phyloP scores from a whole-genome alignment of 2,113 vertebrate species.

The Dasyurus viverrinus region DNA sequence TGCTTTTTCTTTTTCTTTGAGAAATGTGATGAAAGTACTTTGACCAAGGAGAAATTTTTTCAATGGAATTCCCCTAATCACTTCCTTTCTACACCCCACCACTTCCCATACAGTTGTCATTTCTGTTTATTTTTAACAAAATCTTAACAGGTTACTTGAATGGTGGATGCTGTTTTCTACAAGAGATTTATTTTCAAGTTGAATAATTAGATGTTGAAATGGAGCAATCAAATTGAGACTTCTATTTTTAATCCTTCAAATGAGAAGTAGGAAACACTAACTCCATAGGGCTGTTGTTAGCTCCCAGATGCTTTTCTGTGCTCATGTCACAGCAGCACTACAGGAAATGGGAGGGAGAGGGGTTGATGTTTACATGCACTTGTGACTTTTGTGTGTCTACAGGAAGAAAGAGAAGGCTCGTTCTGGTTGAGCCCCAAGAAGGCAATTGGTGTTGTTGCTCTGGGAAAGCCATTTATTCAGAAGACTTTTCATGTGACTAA shows the following conservation, averaged over 20 bases:
- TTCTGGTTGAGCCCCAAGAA: constrained; percentile 46
- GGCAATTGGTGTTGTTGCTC: constrained; percentile 24
- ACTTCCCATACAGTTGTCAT: not conserved
- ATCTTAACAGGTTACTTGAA: constrained; percentile 39
- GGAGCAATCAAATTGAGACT: constrained; percentile 22
- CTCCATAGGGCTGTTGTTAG: constrained; percentile 26
- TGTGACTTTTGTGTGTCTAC: constrained; percentile 19
- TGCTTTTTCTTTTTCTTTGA: not conserved
- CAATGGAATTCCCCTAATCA: not conserved
- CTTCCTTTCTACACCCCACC: not conserved
- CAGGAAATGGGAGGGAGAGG: not conserved
- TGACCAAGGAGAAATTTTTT: constrained; percentile 1
- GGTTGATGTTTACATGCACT: not conserved
- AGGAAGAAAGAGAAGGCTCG: constrained; percentile 11
- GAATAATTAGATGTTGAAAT: constrained; percentile 20
- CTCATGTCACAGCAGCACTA: not conserved
- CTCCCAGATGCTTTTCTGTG: not conserved
- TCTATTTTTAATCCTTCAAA: constrained; percentile 35
- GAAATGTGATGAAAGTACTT: constrained; percentile 5
- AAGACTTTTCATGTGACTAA: constrained; percentile 32
- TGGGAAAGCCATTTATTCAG: constrained; percentile 48
- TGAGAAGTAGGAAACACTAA: constrained; percentile 42
- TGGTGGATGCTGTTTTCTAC: not conserved
- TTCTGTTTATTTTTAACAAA: constrained; percentile 19
- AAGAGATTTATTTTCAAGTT: constrained; percentile 16